phyloP scores from a whole-genome alignment of 2,888 invertebrate genomes.

The Siphlonurus alternatus region DNA sequence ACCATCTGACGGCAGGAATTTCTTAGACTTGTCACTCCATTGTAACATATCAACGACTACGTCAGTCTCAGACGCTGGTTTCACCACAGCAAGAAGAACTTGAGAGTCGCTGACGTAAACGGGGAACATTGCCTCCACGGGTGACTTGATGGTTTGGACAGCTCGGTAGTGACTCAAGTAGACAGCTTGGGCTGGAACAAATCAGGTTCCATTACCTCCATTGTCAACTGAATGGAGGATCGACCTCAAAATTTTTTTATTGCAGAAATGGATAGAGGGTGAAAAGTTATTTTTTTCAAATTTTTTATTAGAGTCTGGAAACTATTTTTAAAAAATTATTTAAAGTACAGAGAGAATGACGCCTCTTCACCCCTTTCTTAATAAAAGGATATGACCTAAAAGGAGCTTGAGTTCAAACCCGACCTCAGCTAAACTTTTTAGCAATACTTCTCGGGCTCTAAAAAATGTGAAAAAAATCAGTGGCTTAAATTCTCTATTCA shows the following conservation, averaged over 20 bases:
- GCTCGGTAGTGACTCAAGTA: slow-evolving; percentile 19
- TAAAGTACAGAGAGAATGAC: too few relatives aligned
- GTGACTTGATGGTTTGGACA: slow-evolving; percentile 16
- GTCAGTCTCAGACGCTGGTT: background rate
- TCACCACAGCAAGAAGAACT: background rate
- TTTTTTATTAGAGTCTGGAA: too few relatives aligned
- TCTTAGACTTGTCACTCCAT: background rate
- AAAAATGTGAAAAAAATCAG: background rate
- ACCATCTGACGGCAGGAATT: background rate
- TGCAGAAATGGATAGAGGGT: too few relatives aligned
- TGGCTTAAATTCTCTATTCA: background rate
- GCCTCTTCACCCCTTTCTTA: too few relatives aligned
- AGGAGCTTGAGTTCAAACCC: too few relatives aligned
- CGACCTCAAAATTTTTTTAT: too few relatives aligned
- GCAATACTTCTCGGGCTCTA: too few relatives aligned
- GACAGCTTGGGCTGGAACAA: slow-evolving; percentile 22
- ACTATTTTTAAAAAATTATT: too few relatives aligned
- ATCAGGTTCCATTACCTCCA: slow-evolving; percentile 13
- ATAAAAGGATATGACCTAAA: too few relatives aligned
- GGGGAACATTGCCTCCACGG: slow-evolving; percentile 4
- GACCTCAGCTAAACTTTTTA: too few relatives aligned
- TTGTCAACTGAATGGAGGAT: too few relatives aligned
- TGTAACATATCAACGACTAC: background rate
- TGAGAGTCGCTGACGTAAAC: background rate
- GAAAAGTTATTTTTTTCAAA: too few relatives aligned